phyloP scores from a whole-genome alignment of 2,888 invertebrate genomes.

The Leptogaster cylindrica region DNA sequence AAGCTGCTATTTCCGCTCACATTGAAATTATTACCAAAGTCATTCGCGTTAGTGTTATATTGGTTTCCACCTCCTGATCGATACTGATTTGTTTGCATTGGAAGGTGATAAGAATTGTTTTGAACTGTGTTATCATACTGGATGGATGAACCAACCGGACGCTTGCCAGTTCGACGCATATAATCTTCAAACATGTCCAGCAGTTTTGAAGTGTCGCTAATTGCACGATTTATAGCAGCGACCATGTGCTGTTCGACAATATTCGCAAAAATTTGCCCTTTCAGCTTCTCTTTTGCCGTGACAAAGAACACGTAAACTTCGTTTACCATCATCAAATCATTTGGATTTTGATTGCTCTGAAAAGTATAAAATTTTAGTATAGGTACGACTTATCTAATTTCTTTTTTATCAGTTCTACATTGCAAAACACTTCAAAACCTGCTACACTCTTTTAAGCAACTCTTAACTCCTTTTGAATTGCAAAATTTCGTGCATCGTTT shows the following conservation, averaged over 20 bases:
- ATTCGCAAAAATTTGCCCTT: constrained; percentile 44
- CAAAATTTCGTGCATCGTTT: background rate
- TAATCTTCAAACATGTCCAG: constrained; percentile 44
- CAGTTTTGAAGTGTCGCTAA: constrained; percentile 40
- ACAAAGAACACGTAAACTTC: constrained; percentile 45
- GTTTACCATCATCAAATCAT: constrained; percentile 45
- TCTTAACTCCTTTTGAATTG: background rate
- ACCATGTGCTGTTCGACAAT: constrained; percentile 40
- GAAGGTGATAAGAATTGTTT: too few relatives aligned
- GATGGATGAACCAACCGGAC: too few relatives aligned
- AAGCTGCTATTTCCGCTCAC: too few relatives aligned
- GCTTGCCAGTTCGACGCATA: background rate
- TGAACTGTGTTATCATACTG: too few relatives aligned
- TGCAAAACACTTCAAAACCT: too few relatives aligned
- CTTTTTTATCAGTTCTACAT: too few relatives aligned
- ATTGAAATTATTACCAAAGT: too few relatives aligned
- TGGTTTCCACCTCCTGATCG: too few relatives aligned
- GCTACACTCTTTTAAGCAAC: too few relatives aligned
- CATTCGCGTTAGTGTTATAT: too few relatives aligned
- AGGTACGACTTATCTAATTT: too few relatives aligned
- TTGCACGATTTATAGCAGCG: constrained; percentile 35
- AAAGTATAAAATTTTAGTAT: constrained; percentile 4
- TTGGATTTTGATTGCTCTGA: constrained; percentile 45
- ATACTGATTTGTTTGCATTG: too few relatives aligned
- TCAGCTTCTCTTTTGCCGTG: constrained; percentile 45